Percentiles rank a stretch among this genome's conserved stretches.
Evolutionary conservation across 1,140 invertebrate species (phyloP).

Genomic region (Monomorium pharaonis): DNA sequence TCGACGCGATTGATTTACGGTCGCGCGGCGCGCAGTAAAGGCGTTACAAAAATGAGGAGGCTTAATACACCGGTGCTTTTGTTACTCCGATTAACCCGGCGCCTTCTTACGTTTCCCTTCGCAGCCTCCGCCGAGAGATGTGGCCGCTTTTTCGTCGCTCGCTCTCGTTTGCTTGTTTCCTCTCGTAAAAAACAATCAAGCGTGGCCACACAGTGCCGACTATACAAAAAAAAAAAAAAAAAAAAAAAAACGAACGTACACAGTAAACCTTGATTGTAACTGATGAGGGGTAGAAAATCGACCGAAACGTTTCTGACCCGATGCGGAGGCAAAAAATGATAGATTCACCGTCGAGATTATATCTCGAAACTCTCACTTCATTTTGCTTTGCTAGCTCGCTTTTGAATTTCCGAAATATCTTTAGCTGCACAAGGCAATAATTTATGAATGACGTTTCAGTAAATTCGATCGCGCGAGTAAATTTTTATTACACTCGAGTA

Average conservation of each 20-base stretch:
- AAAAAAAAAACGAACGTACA: constrained; percentile 38
- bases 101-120: constrained; percentile 41
- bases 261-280: constrained; percentile 82
- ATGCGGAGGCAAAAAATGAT: constrained; percentile 40
- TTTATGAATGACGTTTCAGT: not conserved
- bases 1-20: constrained; percentile 78
- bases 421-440: not conserved
- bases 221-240: constrained; percentile 56
- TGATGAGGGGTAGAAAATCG: constrained; percentile 77
- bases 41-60: constrained; percentile 82
- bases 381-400: not conserved
- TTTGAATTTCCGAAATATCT: not conserved
- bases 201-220: constrained; percentile 66
- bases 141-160: constrained; percentile 23
- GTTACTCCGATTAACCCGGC: constrained; percentile 26
- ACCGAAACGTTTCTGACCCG: constrained; percentile 33
- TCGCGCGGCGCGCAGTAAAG: constrained; percentile 76
- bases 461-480: not conserved
- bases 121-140: not conserved
- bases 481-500: not conserved
- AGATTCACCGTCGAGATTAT: constrained; percentile 21
- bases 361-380: not conserved
- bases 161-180: constrained; percentile 24
- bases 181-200: constrained; percentile 84
- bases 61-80: constrained; percentile 72